Evolutionary conservation across 1,140 invertebrate species (phyloP).

Genomic region (Telenomus remus): DNA sequence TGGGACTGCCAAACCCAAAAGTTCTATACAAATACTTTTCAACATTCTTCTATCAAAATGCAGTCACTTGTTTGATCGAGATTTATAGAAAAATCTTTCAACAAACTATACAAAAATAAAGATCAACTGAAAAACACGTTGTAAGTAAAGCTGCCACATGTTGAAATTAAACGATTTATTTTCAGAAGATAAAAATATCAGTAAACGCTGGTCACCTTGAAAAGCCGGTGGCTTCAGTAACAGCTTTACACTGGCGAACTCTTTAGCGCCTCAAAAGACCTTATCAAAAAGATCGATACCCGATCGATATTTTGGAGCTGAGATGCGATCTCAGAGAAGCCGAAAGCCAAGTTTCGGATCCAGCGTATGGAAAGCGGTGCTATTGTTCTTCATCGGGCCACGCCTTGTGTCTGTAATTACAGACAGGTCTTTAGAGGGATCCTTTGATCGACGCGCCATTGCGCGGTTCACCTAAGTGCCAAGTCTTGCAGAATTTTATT

Average conservation of each 20-base stretch:
- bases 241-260: conserved; percentile 66
- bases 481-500: conserved; percentile 58
- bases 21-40: too few species aligned
- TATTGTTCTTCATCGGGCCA: conserved; percentile 73
- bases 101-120: too few species aligned
- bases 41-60: too few species aligned
- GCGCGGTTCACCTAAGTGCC: conserved; percentile 56
- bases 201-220: conserved; percentile 50
- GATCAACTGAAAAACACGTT: too few species aligned
- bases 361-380: conserved; percentile 68
- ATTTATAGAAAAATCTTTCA: too few species aligned
- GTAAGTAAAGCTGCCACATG: too few species aligned
- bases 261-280: conserved; percentile 71
- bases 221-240: conserved; percentile 62
- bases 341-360: conserved; percentile 68
- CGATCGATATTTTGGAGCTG: conserved; percentile 66
- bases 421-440: conserved; percentile 70
- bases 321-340: conserved; percentile 68
- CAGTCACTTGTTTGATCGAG: too few species aligned
- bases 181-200: conserved; percentile 37
- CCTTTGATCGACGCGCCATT: conserved; percentile 70
- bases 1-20: too few species aligned
- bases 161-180: conserved; percentile 59
- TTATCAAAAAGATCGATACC: conserved; percentile 71
- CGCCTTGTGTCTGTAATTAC: conserved; percentile 76